Base-by-base conservation (phyloP, 2,888 invertebrate genomes). In the Pecten maximus region DNA sequence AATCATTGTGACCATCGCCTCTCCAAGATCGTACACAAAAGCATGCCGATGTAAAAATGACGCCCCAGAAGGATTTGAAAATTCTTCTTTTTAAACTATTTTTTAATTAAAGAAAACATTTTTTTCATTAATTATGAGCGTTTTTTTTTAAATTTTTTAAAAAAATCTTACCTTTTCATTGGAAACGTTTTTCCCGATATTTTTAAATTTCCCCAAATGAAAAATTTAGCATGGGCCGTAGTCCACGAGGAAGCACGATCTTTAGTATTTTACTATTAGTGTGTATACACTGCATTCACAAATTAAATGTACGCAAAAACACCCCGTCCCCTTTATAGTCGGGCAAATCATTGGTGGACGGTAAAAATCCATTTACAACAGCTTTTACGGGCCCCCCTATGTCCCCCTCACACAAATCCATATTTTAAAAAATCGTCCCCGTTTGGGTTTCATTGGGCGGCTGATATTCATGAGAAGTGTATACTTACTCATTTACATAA, bases 291-390 rank as follows among this genome's bases (percentile, higher is more conserved):
- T 74, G 74, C 74, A 74, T 74, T 74, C 74, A 74, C 74, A 74
- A 74, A 74, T 74, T 74, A 74, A 74, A 74, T 89, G 89, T 74
- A 89, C 89, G 89, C 89, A 89, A 74, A 89, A 86, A 89, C 89
- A 74, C 74, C 40, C 23, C 16, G 86, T 40, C 89, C 89, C 86
- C 74, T 89, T 89, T 89, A 89, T 89, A 89, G 89, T 44, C 40
- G 2, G 74, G 35, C 74, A 35, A 35, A 74, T 35, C 28, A 74
- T 74, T 74, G 74, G 74, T 15, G 74, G 74, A 74, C 8, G 23
- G 35, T 28, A 74, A 35, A 74, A 74, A 35, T 35, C 74, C 74
- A 74, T 74, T 74, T 35, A 74, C 74, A 74, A 74, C 74, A 74
- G 74, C 74, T 74, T 8, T 35, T 28, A 35, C 35, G 35, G 35